These are phyloP conservation scores for Lagopus leucura DNA, from an alignment of 2,113 vertebrate species.

Conservation along the genomic window DNA sequence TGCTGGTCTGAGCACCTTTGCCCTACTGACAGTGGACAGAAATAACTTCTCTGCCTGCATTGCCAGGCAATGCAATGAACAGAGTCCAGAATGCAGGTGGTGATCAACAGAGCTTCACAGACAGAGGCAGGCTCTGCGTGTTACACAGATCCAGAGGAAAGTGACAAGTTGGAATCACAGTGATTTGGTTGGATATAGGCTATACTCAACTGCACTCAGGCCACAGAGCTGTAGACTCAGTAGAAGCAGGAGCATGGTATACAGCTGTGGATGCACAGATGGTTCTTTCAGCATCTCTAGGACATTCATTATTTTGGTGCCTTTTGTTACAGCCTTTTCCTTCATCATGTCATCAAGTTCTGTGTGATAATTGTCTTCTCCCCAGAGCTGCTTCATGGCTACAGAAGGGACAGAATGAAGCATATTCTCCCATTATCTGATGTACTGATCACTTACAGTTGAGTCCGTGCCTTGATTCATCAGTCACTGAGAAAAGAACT, in stretches of 20 bases:
- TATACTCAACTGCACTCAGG: conserved; percentile 81
- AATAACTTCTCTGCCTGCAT: neutral
- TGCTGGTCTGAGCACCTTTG: neutral
- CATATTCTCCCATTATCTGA: neutral
- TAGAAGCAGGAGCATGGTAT: conserved; percentile 67
- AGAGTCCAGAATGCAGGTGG: neutral
- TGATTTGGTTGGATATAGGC: neutral
- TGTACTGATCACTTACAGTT: neutral
- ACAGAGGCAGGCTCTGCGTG: neutral
- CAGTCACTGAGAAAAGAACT: neutral
- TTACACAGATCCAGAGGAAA: neutral
- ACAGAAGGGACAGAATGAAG: neutral
- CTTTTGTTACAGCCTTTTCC: conserved; percentile 74
- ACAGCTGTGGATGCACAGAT: conserved; percentile 77
- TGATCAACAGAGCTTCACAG: neutral
- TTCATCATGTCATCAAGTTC: conserved; percentile 84
- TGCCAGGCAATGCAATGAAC: neutral
- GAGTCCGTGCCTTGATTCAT: neutral
- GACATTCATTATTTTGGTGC: conserved; percentile 68
- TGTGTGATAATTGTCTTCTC: conserved; percentile 67
- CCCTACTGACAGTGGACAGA: neutral
- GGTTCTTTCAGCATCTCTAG: conserved; percentile 77
- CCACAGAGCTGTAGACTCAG: conserved; percentile 82
- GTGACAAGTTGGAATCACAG: neutral
- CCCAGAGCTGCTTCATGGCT: conserved; percentile 84